Percentiles rank a stretch among this genome's conserved stretches.
Evolutionary conservation across 1,140 invertebrate genomes (phyloP).

Genomic region (Lysiphlebus fabarum): DNA sequence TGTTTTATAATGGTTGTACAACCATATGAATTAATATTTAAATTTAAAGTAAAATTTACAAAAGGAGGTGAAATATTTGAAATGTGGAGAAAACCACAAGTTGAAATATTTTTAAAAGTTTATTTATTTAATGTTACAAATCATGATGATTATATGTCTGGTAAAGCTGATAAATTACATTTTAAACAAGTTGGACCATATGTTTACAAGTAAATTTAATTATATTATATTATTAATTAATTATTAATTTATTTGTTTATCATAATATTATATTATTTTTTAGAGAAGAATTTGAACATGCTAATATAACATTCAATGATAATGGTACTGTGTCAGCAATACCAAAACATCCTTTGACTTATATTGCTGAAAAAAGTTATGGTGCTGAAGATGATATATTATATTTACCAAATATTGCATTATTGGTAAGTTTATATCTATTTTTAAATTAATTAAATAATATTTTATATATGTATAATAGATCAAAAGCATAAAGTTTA

Average conservation of each 20-base stretch:
- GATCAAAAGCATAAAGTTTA: no score
- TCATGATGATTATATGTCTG: conserved; percentile 71
- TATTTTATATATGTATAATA: no score
- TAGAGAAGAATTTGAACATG: conserved; percentile 69
- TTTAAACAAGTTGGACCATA: conserved; percentile 85
- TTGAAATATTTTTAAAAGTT: conserved; percentile 79
- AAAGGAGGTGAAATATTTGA: conserved; percentile 78
- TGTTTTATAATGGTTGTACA: conserved; percentile 62
- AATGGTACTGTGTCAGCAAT: conserved; percentile 70
- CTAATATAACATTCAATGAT: conserved; percentile 68
- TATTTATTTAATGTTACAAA: conserved; percentile 90
- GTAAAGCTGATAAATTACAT: conserved; percentile 66
- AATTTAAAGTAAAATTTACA: conserved; percentile 69
- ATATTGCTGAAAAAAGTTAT: conserved; percentile 67
- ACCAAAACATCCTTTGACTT: conserved; percentile 68
- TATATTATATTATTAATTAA: neutral
- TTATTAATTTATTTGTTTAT: neutral
- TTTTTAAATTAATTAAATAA: conserved; percentile 6
- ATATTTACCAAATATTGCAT: conserved; percentile 80
- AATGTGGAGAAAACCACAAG: conserved; percentile 79
- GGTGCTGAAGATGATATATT: conserved; percentile 73
- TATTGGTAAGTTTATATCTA: conserved; percentile 69
- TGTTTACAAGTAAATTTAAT: conserved; percentile 74
- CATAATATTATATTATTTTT: conserved; percentile 23
- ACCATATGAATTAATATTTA: conserved; percentile 71